Evolutionary conservation across 1,140 invertebrate genomes (phyloP).

Genomic region (Chionoecetes opilio): DNA sequence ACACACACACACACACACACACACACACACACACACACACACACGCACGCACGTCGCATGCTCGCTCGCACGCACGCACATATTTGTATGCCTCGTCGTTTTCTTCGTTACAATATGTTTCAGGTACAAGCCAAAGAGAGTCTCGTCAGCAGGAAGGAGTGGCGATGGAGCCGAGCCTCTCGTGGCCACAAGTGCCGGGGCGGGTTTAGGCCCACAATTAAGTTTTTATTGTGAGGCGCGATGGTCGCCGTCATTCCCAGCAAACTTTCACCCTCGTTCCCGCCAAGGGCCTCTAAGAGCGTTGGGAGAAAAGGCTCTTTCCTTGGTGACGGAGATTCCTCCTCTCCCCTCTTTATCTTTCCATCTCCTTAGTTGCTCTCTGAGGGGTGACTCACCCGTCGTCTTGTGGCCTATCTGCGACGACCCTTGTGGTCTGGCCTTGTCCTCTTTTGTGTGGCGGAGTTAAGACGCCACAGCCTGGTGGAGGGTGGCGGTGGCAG

Average conservation of each 20-base stretch:
- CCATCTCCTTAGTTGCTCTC: slow-evolving; percentile 34
- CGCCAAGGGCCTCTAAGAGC: neutral
- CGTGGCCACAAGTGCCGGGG: slow-evolving; percentile 21
- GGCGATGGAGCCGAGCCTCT: neutral
- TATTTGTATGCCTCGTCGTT: too few species aligned
- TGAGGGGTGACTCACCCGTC: neutral
- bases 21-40: too few species aligned
- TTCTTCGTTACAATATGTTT: neutral
- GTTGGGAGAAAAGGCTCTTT: neutral
- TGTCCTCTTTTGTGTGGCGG: neutral
- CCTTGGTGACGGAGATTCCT: neutral
- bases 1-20: too few species aligned
- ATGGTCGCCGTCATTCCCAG: slow-evolving; percentile 9
- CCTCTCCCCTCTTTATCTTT: slow-evolving; percentile 34
- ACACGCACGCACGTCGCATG: too few species aligned
- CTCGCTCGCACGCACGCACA: too few species aligned
- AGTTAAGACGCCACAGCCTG: neutral
- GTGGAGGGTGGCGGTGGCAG: neutral
- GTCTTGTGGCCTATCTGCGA: neutral
- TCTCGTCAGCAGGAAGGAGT: too few species aligned
- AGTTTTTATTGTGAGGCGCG: slow-evolving; percentile 46
- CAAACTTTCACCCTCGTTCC: slow-evolving; percentile 3
- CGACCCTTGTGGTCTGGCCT: neutral
- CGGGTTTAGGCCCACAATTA: slow-evolving; percentile 55
- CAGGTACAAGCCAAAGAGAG: neutral